These are phyloP conservation scores for Bemisia tabaci DNA, from an alignment of 1,140 invertebrate genomes.

Conservation along the genomic window DNA sequence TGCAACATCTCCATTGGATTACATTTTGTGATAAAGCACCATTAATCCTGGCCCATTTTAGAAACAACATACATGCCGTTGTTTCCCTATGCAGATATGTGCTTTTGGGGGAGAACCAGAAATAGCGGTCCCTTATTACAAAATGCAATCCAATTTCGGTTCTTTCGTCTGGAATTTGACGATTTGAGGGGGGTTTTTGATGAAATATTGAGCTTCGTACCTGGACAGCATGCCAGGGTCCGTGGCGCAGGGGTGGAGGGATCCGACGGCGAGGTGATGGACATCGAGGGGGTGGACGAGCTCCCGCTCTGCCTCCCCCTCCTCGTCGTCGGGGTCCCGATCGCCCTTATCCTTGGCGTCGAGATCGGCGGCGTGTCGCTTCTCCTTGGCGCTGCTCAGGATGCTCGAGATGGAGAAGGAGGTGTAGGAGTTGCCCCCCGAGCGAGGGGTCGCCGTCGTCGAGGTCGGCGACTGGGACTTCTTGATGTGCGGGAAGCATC, in stretches of 20 bases:
- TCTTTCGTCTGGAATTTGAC: no score
- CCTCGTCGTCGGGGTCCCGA: background rate
- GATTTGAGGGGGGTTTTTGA: no score
- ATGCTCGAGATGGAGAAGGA: conserved; percentile 23
- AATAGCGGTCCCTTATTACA: no score
- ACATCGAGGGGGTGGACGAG: background rate
- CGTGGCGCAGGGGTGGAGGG: background rate
- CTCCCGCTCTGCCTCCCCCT: background rate
- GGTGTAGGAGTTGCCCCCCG: conserved; percentile 15
- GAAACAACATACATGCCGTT: no score
- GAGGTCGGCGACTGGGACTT: conserved; percentile 9
- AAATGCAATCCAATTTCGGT: no score
- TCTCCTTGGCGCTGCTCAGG: conserved; percentile 10
- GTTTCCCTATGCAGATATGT: no score
- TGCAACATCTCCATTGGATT: no score
- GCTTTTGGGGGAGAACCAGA: no score
- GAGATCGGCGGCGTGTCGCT: background rate
- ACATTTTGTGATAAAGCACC: no score
- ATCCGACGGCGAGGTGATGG: background rate
- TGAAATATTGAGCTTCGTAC: background rate
- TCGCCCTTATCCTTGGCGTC: background rate
- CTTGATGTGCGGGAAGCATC: no score
- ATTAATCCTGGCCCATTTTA: no score
- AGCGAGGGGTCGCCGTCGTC: conserved; percentile 11
- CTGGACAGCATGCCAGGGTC: background rate